These are phyloP conservation scores for Lasiurus cinereus DNA, from an alignment of 2,113 vertebrate species.

Conservation along the genomic window DNA sequence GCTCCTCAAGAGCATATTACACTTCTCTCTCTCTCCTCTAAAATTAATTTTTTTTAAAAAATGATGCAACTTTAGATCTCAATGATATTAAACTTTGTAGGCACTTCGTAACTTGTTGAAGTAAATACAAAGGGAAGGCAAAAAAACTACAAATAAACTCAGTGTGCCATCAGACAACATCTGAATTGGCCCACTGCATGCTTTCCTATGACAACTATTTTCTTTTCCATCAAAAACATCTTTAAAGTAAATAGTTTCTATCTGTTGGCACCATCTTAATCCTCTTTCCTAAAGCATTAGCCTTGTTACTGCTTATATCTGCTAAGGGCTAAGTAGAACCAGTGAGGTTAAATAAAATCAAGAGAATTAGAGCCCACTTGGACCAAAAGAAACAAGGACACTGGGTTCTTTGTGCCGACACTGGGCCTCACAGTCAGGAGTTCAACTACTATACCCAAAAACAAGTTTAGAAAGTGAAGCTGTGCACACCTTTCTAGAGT, in stretches of 20 bases:
- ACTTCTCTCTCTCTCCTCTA: neutral
- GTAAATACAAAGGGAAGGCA: neutral
- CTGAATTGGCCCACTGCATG: neutral
- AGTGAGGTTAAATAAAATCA: neutral
- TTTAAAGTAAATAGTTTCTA: neutral
- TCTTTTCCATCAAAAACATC: neutral
- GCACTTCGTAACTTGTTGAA: neutral
- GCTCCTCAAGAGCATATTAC: neutral
- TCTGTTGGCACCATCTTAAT: neutral
- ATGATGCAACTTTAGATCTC: neutral
- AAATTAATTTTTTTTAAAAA: neutral
- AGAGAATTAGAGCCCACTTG: neutral
- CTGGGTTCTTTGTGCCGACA: neutral
- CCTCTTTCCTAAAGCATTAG: neutral
- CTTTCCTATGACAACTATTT: neutral
- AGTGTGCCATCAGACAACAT: neutral
- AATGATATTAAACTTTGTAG: neutral
- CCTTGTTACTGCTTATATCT: neutral
- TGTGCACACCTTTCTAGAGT: neutral
- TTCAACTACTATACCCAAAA: neutral
- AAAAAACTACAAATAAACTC: neutral
- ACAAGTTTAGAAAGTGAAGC: neutral
- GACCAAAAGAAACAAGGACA: neutral
- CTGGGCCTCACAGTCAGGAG: neutral
- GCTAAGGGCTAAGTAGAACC: neutral